Evolutionary conservation across 2,113 vertebrate genomes (phyloP).

Genomic region (Cottus gobio): DNA sequence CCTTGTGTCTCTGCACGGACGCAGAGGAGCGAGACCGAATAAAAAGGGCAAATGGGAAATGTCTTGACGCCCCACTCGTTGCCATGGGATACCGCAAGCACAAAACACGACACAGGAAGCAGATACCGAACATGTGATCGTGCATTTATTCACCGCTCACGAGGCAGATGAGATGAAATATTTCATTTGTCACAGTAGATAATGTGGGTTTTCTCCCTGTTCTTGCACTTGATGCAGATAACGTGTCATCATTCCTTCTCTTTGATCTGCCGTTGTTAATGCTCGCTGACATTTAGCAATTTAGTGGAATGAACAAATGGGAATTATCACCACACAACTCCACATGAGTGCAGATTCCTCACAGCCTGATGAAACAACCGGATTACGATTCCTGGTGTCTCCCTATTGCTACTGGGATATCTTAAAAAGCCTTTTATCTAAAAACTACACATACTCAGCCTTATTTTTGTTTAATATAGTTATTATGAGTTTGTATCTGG

Average conservation of each 20-base stretch:
- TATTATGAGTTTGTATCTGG: neutral
- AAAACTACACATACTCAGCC: neutral
- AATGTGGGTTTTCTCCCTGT: neutral
- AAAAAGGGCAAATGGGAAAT: neutral
- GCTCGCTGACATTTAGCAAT: neutral
- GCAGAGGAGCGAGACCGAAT: neutral
- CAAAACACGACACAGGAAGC: neutral
- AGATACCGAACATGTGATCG: neutral
- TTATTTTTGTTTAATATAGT: neutral
- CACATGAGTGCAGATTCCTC: neutral
- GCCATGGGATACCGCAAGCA: slow-evolving; percentile 22
- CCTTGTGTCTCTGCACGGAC: slow-evolving; percentile 9
- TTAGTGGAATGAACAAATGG: neutral
- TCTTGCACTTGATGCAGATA: neutral
- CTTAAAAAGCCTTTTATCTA: neutral
- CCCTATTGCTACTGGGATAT: neutral
- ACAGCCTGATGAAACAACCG: neutral
- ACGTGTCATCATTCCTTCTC: neutral
- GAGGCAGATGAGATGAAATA: neutral
- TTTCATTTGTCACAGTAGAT: neutral
- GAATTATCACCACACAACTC: neutral
- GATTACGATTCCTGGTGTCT: neutral
- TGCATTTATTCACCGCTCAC: neutral
- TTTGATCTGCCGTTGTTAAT: neutral
- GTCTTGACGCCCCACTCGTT: neutral